phyloP scores from a whole-genome alignment of 2,888 invertebrate species.

The Abrostola triplasia region DNA sequence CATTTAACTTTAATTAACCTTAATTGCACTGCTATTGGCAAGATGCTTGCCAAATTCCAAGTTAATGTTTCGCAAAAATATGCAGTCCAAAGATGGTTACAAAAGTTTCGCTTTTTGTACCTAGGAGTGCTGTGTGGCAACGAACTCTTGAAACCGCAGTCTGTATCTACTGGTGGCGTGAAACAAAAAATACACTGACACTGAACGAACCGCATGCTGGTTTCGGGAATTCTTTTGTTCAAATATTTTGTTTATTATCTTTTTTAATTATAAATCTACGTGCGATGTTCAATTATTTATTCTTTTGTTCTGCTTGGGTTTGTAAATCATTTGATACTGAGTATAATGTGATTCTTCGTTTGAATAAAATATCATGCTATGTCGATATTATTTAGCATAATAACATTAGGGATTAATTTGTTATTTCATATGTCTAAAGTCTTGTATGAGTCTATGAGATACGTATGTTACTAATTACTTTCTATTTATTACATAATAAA shows the following conservation, averaged over 20 bases:
- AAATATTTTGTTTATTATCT: neutral
- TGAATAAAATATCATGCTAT: neutral
- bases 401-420: no score
- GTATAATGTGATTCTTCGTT: neutral
- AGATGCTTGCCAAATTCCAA: slow-evolving; percentile 50
- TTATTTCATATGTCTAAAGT: neutral
- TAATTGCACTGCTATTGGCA: slow-evolving; percentile 42
- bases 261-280: slow-evolving; percentile 1
- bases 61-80: slow-evolving; percentile 40
- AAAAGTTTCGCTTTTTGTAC: slow-evolving; percentile 34
- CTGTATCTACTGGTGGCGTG: neutral
- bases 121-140: slow-evolving; percentile 11
- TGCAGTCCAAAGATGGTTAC: slow-evolving; percentile 22
- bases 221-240: slow-evolving; percentile 1
- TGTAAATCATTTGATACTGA: neutral
- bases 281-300: neutral
- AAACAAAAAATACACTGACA: neutral
- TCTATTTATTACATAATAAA: slow-evolving; percentile 7
- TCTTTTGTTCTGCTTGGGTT: neutral
- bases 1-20: slow-evolving; percentile 52
- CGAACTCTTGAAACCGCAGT: slow-evolving; percentile 16
- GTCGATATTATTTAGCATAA: neutral
- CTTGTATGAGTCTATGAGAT: neutral
- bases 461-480: neutral
- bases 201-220: neutral